Base-by-base conservation (phyloP, 1,140 invertebrate genomes). In the Aethina tumida region DNA sequence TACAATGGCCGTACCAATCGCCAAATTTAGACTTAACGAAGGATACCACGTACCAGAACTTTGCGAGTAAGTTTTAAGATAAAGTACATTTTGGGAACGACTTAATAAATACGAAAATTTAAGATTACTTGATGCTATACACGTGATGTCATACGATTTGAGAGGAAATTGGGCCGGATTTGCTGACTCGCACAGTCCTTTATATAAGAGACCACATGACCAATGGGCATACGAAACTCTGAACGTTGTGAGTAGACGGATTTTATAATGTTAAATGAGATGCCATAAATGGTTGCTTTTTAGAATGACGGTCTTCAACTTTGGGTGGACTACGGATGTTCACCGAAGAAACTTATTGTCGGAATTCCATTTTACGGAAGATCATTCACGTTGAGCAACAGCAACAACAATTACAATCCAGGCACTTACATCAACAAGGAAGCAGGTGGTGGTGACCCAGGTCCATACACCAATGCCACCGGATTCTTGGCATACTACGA, bases 141-240 rank as follows among this genome's bases (percentile, higher is more conserved):
- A 91, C 53, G 82, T 85, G 7, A 92, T 92, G 88, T 73, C 86
- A 0, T 95, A 95, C 56, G 90, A 94, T 65, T 68, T 94, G 10
- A 71, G 89, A 45, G 91, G 91, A 15, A 89, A 90, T 50, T 94
- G 89, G 89, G 88, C 84, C 4, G 84, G 84, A 22, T 85, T 86
- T 49, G 88, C 89, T 1, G 87, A 90, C 53, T 78, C 82, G 0
- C 86, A 91, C 53, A 88, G 84, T 52, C 83, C 86, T 3, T 66
- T 91, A 0, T 89, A 87, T 52, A 81, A 77, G 55, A 64, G 87
- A 39, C 83, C 84, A 0, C 79, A 84, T 47, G 86, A 91, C 61
- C 82, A 89, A 56, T 90, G 80, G 66, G 83, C 82, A 18, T 90
- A 91, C 53, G 84, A 88, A 57, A 84, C 79, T 58, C 71, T 91